Percentiles rank a stretch among this genome's conserved stretches.
These are phyloP conservation scores for Gortyna flavago DNA, from an alignment of 2,888 invertebrate species.

Conservation along the genomic window DNA sequence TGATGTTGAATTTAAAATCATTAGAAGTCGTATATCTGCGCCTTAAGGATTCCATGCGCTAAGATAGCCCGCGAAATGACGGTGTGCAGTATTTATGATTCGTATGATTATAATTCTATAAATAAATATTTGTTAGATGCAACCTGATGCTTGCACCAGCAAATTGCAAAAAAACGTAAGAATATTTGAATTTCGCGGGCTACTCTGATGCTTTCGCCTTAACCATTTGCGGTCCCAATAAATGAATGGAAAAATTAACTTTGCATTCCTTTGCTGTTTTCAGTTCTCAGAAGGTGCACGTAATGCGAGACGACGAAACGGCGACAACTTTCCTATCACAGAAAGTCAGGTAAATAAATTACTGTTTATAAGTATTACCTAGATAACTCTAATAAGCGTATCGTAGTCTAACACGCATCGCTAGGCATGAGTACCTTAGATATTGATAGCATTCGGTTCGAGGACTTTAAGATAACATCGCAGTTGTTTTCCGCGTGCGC, in stretches of 20 bases:
- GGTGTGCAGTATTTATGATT: too few relatives aligned
- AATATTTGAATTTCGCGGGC: too few relatives aligned
- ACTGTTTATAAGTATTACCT: background rate
- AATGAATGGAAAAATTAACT: background rate
- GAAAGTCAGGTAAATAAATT: constrained; percentile 77
- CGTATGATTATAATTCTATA: too few relatives aligned
- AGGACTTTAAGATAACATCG: background rate
- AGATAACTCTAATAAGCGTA: background rate
- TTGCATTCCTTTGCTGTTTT: constrained; percentile 46
- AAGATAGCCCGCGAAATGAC: too few relatives aligned
- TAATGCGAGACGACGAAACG: constrained; percentile 73
- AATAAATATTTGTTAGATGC: too few relatives aligned
- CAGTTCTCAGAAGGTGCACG: constrained; percentile 79
- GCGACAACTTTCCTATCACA: constrained; percentile 76
- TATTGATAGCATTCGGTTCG: background rate
- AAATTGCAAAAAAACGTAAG: too few relatives aligned
- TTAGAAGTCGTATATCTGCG: too few relatives aligned
- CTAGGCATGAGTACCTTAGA: background rate
- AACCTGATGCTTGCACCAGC: too few relatives aligned
- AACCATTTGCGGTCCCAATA: background rate
- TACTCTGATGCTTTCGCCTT: too few relatives aligned
- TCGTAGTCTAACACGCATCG: background rate
- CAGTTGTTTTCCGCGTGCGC: background rate
- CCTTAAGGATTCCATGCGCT: too few relatives aligned
- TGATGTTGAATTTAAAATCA: too few relatives aligned